A percentile compares a stretch with the other conserved stretches of the same genome.
These are phyloP conservation scores for Hippocampus kuda DNA, from an alignment of 2,797 vertebrate species.

Conservation along the genomic window DNA sequence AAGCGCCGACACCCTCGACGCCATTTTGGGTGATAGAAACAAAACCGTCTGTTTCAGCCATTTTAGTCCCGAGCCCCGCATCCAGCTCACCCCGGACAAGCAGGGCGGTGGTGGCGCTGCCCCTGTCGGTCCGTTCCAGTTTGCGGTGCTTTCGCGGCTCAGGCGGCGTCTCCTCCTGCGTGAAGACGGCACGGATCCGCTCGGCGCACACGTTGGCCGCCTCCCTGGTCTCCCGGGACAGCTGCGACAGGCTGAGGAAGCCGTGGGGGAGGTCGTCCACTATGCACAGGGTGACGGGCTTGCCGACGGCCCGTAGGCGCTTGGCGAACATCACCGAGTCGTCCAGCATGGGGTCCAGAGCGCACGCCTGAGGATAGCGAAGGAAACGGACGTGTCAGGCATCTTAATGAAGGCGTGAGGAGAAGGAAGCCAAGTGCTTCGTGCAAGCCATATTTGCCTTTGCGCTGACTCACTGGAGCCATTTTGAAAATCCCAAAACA, in stretches of 20 bases:
- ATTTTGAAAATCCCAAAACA: slow-evolving; percentile 36
- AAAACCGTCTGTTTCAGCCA: slow-evolving; percentile 31
- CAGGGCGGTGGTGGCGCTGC: slow-evolving; percentile 33
- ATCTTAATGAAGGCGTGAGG: slow-evolving; percentile 51
- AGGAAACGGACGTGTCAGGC: slow-evolving; percentile 44
- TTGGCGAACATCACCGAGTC: slow-evolving; percentile 90
- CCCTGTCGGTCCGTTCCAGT: slow-evolving; percentile 65
- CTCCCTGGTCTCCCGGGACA: slow-evolving; percentile 77
- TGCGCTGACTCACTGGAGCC: slow-evolving; percentile 36
- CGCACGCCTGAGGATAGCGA: slow-evolving; percentile 70
- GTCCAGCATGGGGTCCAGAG: slow-evolving; percentile 86
- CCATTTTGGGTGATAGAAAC: slow-evolving; percentile 48
- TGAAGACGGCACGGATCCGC: slow-evolving; percentile 71
- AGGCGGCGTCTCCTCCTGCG: slow-evolving; percentile 37
- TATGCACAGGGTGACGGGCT: slow-evolving; percentile 75
- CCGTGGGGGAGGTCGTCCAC: slow-evolving; percentile 88
- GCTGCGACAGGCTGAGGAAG: slow-evolving; percentile 81
- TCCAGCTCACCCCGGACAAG: slow-evolving; percentile 28
- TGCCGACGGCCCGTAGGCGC: slow-evolving; percentile 68
- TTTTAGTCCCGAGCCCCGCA: slow-evolving; percentile 32
- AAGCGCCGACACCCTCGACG: slow-evolving; percentile 48
- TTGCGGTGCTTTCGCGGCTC: slow-evolving; percentile 71
- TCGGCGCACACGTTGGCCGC: slow-evolving; percentile 73
- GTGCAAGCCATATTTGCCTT: slow-evolving; percentile 34
- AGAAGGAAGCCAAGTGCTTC: slow-evolving; percentile 36